Evolutionary conservation across 2,888 invertebrate species (phyloP).

Genomic region (Scotopteryx bipunctaria): DNA sequence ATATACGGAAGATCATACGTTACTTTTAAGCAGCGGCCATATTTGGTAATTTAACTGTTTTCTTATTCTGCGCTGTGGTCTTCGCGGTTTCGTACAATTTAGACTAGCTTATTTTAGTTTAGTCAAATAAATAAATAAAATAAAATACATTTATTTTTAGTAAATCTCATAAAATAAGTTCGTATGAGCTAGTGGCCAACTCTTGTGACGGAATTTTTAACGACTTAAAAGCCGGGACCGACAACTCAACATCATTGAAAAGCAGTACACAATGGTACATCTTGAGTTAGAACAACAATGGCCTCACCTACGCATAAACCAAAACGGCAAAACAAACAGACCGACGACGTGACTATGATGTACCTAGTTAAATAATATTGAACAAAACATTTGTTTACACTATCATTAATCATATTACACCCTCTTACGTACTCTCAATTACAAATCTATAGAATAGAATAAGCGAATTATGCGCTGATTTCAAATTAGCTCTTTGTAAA

Average conservation of each 20-base stretch:
- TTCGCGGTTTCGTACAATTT: constrained; percentile 18
- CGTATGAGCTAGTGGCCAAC: neutral
- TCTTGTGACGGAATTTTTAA: neutral
- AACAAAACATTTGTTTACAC: constrained; percentile 35
- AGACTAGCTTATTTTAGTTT: neutral
- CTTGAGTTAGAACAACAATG: constrained; percentile 40
- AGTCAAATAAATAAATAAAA: too few species aligned
- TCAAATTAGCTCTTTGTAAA: too few species aligned
- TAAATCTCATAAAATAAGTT: too few species aligned
- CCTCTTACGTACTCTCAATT: too few species aligned
- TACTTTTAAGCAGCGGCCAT: constrained; percentile 55
- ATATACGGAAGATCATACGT: constrained; percentile 53
- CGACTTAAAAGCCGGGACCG: neutral
- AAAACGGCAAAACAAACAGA: constrained; percentile 50
- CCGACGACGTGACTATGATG: constrained; percentile 41
- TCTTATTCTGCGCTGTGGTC: constrained; percentile 46
- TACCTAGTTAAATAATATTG: constrained; percentile 36
- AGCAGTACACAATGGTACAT: constrained; percentile 34
- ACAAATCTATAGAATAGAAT: too few species aligned
- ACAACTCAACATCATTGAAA: constrained; percentile 13
- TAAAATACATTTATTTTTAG: too few species aligned
- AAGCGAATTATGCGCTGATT: too few species aligned
- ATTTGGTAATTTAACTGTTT: constrained; percentile 62
- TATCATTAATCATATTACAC: constrained; percentile 30
- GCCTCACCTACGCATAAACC: constrained; percentile 45